phyloP scores from a whole-genome alignment of 2,113 vertebrate species.

The Centrocercus urophasianus region DNA sequence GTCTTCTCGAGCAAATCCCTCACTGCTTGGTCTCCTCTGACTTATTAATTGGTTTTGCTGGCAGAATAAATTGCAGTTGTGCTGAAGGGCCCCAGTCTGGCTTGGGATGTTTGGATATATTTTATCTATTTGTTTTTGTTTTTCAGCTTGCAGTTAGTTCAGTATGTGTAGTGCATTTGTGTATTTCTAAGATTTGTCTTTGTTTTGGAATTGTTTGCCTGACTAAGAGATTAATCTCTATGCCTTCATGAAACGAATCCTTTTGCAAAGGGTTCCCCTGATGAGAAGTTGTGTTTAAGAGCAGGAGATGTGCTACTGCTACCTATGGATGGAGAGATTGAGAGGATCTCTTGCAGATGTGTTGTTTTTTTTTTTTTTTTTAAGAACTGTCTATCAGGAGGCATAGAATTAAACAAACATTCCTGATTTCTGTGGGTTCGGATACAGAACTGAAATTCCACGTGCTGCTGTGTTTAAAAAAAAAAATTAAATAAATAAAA shows the following conservation, averaged over 20 bases:
- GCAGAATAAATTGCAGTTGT: slow-evolving; percentile 24
- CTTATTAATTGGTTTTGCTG: slow-evolving; percentile 60
- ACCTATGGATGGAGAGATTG: not conserved
- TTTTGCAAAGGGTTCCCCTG: not conserved
- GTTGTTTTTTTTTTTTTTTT: not conserved
- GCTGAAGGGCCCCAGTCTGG: slow-evolving; percentile 29
- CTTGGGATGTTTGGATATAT: slow-evolving; percentile 45
- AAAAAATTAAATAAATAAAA: not conserved
- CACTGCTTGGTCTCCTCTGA: slow-evolving; percentile 10
- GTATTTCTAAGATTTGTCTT: not conserved
- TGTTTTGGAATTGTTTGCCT: slow-evolving; percentile 19
- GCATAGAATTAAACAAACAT: not conserved
- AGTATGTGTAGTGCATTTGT: not conserved
- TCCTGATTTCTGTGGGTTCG: not conserved
- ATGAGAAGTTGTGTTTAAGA: not conserved
- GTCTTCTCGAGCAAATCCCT: slow-evolving; percentile 23
- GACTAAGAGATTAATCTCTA: not conserved
- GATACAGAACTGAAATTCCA: not conserved
- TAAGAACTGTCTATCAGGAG: not conserved
- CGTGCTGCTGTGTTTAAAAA: slow-evolving; percentile 13
- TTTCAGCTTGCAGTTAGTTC: slow-evolving; percentile 20
- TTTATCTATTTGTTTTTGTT: slow-evolving; percentile 54
- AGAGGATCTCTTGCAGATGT: not conserved
- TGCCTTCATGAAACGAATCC: not conserved
- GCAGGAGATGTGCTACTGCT: not conserved